Evolutionary conservation across 2,113 vertebrate genomes (phyloP).

Genomic region (Stictonetta naevosa): DNA sequence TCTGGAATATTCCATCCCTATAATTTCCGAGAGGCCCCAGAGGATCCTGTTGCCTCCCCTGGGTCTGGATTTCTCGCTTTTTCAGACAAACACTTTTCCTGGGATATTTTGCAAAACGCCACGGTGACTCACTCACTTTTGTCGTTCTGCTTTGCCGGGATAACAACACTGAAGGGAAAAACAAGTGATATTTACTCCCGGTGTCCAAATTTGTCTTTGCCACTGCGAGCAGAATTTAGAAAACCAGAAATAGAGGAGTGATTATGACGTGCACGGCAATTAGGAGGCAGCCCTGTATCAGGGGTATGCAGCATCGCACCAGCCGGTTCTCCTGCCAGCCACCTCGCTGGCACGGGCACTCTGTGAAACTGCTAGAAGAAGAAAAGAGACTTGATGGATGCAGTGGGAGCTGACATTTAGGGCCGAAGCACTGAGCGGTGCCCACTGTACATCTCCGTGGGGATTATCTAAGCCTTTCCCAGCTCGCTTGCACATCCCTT

Average conservation of each 20-base stretch:
- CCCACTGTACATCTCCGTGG: neutral
- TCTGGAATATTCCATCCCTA: neutral
- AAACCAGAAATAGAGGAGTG: neutral
- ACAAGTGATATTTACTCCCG: neutral
- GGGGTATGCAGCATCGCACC: neutral
- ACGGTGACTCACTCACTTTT: neutral
- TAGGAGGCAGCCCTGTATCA: neutral
- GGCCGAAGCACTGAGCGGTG: neutral
- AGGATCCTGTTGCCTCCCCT: neutral
- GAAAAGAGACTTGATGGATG: neutral
- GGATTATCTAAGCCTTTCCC: neutral
- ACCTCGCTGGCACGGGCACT: neutral
- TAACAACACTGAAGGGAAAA: neutral
- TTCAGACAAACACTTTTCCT: neutral
- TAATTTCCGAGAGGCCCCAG: neutral
- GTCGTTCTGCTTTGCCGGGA: neutral
- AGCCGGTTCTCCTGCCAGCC: neutral
- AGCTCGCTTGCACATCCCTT: neutral
- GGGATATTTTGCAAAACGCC: conserved; percentile 24
- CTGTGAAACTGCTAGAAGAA: neutral
- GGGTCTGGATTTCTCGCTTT: neutral
- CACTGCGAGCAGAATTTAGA: neutral
- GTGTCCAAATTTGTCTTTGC: neutral
- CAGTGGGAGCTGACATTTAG: neutral
- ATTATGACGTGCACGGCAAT: neutral